Evolutionary conservation across 1,140 invertebrate genomes (phyloP).

Genomic region (Littorina saxatilis): DNA sequence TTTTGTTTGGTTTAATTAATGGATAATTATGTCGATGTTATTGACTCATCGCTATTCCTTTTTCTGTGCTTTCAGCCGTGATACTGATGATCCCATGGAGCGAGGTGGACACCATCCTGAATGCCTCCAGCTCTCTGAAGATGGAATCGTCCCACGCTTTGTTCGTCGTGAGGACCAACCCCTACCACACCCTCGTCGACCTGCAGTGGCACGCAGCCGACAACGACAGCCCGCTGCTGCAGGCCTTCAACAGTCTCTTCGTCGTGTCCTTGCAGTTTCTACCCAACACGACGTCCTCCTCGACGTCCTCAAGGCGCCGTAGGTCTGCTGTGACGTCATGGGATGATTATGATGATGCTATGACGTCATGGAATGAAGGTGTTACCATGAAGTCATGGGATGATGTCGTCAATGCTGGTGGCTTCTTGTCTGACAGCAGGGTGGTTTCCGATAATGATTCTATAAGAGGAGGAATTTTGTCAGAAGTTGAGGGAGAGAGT

Average conservation of each 20-base stretch:
- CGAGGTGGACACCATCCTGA: neutral
- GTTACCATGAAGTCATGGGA: neutral
- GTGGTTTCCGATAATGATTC: neutral
- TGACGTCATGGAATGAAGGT: neutral
- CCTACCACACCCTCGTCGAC: neutral
- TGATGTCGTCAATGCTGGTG: neutral
- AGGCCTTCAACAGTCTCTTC: neutral
- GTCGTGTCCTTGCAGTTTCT: neutral
- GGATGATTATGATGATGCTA: neutral
- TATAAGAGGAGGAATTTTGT: too few species aligned
- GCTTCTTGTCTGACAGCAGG: neutral
- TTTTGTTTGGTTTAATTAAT: too few species aligned
- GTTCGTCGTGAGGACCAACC: neutral
- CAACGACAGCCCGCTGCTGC: neutral
- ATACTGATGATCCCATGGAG: neutral
- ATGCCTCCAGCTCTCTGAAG: neutral
- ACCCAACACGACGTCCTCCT: neutral
- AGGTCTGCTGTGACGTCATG: conserved; percentile 15
- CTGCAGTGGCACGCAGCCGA: neutral
- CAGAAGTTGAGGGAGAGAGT: too few species aligned
- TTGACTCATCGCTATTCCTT: too few species aligned
- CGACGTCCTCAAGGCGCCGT: neutral
- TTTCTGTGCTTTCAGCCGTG: neutral
- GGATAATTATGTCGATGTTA: too few species aligned
- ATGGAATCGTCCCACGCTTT: neutral